Evolutionary conservation across 2,113 vertebrate species (phyloP), one percentile per base, ranked within the genome.

Genomic region (Peromyscus polionotus): DNA sequence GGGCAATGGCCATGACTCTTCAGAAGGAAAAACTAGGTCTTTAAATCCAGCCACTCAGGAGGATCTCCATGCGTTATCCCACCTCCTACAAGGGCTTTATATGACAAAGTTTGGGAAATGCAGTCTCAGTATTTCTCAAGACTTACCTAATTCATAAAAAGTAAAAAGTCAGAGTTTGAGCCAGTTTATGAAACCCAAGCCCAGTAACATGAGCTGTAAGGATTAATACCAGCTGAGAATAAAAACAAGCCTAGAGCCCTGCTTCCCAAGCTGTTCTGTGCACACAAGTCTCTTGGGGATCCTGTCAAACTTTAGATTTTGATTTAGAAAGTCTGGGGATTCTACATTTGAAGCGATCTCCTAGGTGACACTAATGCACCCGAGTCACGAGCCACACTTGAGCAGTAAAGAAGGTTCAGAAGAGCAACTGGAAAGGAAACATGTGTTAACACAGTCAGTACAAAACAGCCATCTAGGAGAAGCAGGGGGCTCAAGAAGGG

Each of bases 301-400:
- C 42, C 80, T 95, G 76, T 73, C 63, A 79, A 90, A 95, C 90
- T 79, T 48, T 22, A 90, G 83, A 85, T 88, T 95, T 73, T 84
- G 39, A 85, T 92, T 96, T 22, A 42, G 61, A 91, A 70, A 17
- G 54, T 68, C 42, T 91, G 51, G 33, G 59, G 75, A 93, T 4
- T 93, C 57, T 89, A 33, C 19, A 81, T n/a, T 89, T 63, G 70
- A 91, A 80, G 72, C 33, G 75, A 36, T 39, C 31, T 95, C 83
- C 54, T 51, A 91, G 42, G 83, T 57, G 54, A 88, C 45, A 48
- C n/a, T 48, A 86, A 12, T 33, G 7, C 14, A 88, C 83, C 88
- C 59, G 28, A 75, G 73, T 5, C n/a, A 76, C 19, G 10, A 42
- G 51, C 48, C 81, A 88, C n/a, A 79, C 31, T 86, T 65, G 45